Conservation (phyloP, 2,113 vertebrate genomes). For the Percina caprodes region DNA sequence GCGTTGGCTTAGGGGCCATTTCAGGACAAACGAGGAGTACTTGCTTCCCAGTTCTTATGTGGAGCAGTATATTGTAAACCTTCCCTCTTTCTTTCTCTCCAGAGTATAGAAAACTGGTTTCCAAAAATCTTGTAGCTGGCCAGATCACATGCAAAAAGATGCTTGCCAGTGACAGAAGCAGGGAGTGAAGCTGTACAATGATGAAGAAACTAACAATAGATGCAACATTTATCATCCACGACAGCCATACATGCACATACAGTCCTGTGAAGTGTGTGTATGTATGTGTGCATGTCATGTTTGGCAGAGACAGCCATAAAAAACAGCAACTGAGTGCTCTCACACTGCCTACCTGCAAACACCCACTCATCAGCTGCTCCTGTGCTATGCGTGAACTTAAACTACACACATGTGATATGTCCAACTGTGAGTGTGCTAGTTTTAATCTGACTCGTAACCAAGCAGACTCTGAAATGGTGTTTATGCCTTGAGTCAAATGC, state of each 20-base stretch:
- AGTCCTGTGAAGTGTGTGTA: conserved; percentile 25
- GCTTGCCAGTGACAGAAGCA: neutral
- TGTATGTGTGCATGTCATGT: conserved; percentile 25
- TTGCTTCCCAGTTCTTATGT: conserved; percentile 7
- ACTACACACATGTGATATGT: conserved; percentile 48
- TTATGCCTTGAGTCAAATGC: conserved; percentile 29
- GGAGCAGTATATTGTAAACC: neutral
- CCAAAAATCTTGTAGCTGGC: conserved; percentile 2
- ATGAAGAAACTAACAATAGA: conserved; percentile 17
- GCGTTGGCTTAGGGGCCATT: conserved; percentile 45
- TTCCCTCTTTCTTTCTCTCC: neutral
- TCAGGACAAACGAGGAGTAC: conserved; percentile 46
- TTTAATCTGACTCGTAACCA: conserved; percentile 13
- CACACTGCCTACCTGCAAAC: conserved; percentile 75
- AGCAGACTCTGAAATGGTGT: neutral
- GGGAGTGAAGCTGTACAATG: conserved; percentile 3
- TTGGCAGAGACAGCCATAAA: conserved; percentile 49
- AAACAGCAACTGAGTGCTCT: conserved; percentile 55
- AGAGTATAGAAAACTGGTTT: conserved; percentile 16
- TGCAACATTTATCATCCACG: conserved; percentile 27
- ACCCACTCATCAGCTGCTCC: conserved; percentile 76
- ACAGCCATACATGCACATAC: conserved; percentile 2
- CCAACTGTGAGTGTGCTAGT: conserved; percentile 39
- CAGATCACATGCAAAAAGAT: conserved; percentile 3
- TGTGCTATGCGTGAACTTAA: conserved; percentile 38